Conservation (phyloP, 2,888 invertebrate genomes). For the Noctua janthina region DNA sequence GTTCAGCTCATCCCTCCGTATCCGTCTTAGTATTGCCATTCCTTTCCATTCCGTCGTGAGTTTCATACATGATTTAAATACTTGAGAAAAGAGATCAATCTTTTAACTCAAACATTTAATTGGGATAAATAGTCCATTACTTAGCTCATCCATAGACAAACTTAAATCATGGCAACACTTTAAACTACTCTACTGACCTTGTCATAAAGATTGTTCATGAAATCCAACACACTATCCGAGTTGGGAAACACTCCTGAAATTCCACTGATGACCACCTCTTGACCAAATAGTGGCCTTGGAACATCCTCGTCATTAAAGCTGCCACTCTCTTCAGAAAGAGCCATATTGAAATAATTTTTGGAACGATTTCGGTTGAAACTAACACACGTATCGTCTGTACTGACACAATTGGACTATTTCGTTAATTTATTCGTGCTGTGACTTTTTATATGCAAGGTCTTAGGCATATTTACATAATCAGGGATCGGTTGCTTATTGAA, state of each 20-base stretch:
- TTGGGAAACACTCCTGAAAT: slow-evolving; percentile 92
- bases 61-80: not conserved
- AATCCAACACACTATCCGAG: slow-evolving; percentile 92
- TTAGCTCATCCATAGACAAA: not conserved
- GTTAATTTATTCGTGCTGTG: slow-evolving; percentile 30
- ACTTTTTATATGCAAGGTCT: slow-evolving; percentile 35
- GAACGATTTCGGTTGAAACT: not conserved
- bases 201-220: slow-evolving; percentile 91
- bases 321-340: slow-evolving; percentile 6
- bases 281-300: slow-evolving; percentile 72
- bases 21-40: not conserved
- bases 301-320: not conserved
- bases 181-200: slow-evolving; percentile 80
- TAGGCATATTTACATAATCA: slow-evolving; percentile 14
- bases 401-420: not conserved
- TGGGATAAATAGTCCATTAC: not conserved
- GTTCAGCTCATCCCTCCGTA: too few relatives aligned
- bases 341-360: slow-evolving; percentile 15
- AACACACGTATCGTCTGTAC: not conserved
- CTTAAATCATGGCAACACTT: not conserved
- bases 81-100: not conserved
- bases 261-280: slow-evolving; percentile 91
- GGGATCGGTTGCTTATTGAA: slow-evolving; percentile 8
- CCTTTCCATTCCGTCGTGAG: not conserved
- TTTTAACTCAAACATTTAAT: not conserved